phyloP scores from a whole-genome alignment of 2,888 invertebrate species.

The Epinotia ramella region DNA sequence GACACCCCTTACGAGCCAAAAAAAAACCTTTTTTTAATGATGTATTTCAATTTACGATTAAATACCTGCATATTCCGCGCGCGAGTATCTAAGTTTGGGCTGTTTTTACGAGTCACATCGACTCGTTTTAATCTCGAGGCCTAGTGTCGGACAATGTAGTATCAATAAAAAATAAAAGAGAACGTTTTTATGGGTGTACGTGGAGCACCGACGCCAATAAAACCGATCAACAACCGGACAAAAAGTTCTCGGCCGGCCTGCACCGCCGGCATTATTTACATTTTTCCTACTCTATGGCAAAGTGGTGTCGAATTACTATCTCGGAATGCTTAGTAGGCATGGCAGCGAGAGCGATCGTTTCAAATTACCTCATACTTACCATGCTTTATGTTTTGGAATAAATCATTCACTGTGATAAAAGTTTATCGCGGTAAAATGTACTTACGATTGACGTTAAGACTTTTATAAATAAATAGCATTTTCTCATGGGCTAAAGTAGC shows the following conservation, averaged over 20 bases:
- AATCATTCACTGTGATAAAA: constrained; percentile 20
- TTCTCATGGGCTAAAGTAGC: too few species aligned
- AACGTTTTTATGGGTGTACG: constrained; percentile 67
- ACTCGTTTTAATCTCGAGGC: constrained; percentile 66
- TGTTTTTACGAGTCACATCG: constrained; percentile 63
- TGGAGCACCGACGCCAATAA: constrained; percentile 70
- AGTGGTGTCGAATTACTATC: constrained; percentile 80
- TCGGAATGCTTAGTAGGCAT: constrained; percentile 74
- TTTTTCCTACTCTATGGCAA: constrained; percentile 68
- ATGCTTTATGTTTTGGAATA: constrained; percentile 35
- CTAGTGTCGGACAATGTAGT: constrained; percentile 69
- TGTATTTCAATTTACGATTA: constrained; percentile 44
- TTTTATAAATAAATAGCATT: too few species aligned
- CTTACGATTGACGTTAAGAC: too few species aligned
- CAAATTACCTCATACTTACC: constrained; percentile 53
- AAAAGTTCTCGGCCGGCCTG: constrained; percentile 69
- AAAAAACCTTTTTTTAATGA: constrained; percentile 24
- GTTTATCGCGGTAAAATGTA: not conserved
- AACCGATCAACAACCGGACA: constrained; percentile 66
- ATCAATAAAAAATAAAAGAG: constrained; percentile 62
- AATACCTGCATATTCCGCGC: constrained; percentile 38
- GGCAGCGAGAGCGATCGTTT: constrained; percentile 58
- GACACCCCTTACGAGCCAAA: constrained; percentile 27
- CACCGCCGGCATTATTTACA: constrained; percentile 74
- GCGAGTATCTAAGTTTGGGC: constrained; percentile 57